These are phyloP conservation scores for Willisornis vidua DNA, from an alignment of 2,113 vertebrate genomes.

Conservation along the genomic window DNA sequence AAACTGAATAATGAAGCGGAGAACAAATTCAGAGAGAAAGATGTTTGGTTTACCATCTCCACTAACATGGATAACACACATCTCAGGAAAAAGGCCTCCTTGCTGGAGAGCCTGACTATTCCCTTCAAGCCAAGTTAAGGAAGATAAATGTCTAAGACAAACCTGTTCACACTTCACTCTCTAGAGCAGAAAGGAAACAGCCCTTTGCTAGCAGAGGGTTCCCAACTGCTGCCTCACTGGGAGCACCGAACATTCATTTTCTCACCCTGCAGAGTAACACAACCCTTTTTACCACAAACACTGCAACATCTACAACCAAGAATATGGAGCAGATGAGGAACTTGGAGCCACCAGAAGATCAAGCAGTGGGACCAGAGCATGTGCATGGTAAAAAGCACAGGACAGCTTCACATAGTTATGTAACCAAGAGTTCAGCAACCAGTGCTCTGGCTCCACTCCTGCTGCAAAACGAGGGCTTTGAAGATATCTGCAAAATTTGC, in stretches of 20 bases:
- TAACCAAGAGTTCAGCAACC: not conserved
- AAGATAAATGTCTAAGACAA: not conserved
- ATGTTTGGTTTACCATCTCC: not conserved
- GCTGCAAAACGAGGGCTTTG: rapidly evolving
- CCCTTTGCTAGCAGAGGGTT: not conserved
- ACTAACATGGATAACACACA: not conserved
- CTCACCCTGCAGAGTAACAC: not conserved
- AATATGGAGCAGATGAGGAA: not conserved
- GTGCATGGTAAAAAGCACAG: not conserved
- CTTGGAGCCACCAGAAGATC: not conserved
- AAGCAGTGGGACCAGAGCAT: not conserved
- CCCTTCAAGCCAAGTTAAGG: not conserved
- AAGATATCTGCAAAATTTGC: not conserved
- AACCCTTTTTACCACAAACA: not conserved
- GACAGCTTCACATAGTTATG: not conserved
- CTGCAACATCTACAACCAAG: not conserved
- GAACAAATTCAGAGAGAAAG: not conserved
- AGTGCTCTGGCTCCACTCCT: not conserved
- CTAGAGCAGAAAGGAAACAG: not conserved
- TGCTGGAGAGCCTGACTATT: not conserved
- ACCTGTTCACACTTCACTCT: not conserved
- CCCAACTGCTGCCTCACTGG: not conserved
- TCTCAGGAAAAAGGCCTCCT: not conserved
- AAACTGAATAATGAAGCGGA: constrained; percentile 1
- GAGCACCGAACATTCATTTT: not conserved